phyloP scores from a whole-genome alignment of 2,113 vertebrate genomes.

The Meriones unguiculatus region DNA sequence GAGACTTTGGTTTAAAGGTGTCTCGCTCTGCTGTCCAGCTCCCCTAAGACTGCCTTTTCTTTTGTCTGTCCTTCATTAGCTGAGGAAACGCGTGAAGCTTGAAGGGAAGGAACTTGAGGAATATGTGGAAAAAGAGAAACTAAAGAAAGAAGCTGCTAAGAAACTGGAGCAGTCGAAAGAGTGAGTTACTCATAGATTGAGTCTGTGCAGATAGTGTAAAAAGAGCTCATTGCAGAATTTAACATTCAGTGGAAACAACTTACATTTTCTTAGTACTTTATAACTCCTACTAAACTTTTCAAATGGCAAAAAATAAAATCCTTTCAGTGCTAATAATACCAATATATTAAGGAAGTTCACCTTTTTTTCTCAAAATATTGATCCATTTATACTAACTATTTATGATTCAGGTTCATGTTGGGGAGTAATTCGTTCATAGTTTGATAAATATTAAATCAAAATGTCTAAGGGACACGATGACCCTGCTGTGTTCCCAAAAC shows the following conservation, averaged over 20 bases:
- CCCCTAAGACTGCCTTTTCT: neutral
- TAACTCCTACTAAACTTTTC: slow-evolving; percentile 1
- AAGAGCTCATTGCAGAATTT: neutral
- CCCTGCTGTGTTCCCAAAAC: neutral
- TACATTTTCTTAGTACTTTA: slow-evolving; percentile 44
- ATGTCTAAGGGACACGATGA: neutral
- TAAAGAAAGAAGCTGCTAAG: slow-evolving; percentile 98
- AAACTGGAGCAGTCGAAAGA: slow-evolving; percentile 99
- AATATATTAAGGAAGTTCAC: neutral
- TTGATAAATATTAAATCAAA: neutral
- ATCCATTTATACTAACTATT: neutral
- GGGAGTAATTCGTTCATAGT: neutral
- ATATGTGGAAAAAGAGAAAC: slow-evolving; percentile 96
- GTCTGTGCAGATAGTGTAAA: neutral
- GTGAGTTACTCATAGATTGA: slow-evolving; percentile 87
- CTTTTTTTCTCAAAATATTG: slow-evolving; percentile 22
- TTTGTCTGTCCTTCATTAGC: slow-evolving; percentile 83
- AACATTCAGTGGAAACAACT: slow-evolving; percentile 14
- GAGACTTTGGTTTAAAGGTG: neutral
- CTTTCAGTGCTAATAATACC: neutral
- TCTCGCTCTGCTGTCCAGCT: neutral
- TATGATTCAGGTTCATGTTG: neutral
- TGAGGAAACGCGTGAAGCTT: slow-evolving; percentile 96
- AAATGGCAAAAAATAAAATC: neutral
- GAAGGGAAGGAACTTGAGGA: slow-evolving; percentile 98